phyloP scores from a whole-genome alignment of 2,888 invertebrate genomes.

The Dorcus parallelipipedus region DNA sequence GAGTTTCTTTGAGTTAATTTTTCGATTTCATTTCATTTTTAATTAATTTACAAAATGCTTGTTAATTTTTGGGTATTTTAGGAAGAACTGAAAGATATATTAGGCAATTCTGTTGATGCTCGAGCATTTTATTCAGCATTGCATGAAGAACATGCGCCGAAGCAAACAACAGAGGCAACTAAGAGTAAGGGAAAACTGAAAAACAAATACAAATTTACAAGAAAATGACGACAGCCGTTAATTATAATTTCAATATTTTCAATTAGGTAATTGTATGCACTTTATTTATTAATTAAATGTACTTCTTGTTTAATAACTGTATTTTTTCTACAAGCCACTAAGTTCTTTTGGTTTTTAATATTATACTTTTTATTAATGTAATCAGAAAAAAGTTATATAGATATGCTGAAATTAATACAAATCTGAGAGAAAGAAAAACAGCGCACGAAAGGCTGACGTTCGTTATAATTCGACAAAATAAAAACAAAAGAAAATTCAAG shows the following conservation, averaged over 20 bases:
- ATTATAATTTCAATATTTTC: not conserved
- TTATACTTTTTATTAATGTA: no score
- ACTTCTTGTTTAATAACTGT: no score
- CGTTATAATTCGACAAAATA: no score
- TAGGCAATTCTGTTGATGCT: slow-evolving; percentile 71
- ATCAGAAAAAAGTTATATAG: no score
- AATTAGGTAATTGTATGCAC: no score
- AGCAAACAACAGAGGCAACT: slow-evolving; percentile 46
- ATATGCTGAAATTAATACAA: no score
- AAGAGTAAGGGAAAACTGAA: slow-evolving; percentile 31
- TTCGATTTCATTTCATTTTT: not conserved
- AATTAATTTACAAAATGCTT: not conserved
- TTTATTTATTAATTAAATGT: no score
- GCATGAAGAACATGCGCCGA: slow-evolving; percentile 61
- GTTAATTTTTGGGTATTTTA: slow-evolving; percentile 41
- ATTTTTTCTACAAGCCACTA: no score
- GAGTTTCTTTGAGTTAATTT: not conserved
- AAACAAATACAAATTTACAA: slow-evolving; percentile 25
- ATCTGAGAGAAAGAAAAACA: no score
- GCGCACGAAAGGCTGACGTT: no score
- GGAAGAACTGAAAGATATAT: slow-evolving; percentile 66
- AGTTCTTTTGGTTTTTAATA: no score
- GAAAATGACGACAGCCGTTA: slow-evolving; percentile 6
- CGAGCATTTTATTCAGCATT: slow-evolving; percentile 67
- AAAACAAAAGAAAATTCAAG: no score